Evolutionary conservation across 2,113 vertebrate genomes (phyloP).

Genomic region (Coreoperca whiteheadi): DNA sequence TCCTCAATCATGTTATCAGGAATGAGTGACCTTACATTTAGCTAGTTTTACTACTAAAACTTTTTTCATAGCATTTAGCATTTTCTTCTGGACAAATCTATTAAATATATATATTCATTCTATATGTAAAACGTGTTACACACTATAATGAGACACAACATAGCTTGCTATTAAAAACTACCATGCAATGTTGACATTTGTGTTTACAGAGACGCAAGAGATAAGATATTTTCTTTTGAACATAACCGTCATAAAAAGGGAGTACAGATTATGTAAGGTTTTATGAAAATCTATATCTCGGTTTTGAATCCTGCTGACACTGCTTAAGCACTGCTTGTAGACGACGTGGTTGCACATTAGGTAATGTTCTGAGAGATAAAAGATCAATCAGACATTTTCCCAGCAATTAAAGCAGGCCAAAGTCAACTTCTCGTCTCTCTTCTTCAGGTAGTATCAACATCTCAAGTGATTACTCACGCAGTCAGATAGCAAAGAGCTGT

Average conservation of each 20-base stretch:
- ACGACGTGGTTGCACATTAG: conserved; percentile 25
- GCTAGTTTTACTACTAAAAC: not conserved
- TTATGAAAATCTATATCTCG: conserved; percentile 12
- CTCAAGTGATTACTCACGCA: conserved; percentile 39
- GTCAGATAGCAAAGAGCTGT: conserved; percentile 45
- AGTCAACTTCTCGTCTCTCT: conserved; percentile 58
- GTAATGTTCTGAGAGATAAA: conserved; percentile 42
- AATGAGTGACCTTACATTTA: not conserved
- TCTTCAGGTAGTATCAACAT: conserved; percentile 36
- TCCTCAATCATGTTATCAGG: not conserved
- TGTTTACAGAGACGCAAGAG: not conserved
- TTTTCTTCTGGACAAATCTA: not conserved
- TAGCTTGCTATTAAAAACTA: not conserved
- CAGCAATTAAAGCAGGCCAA: conserved; percentile 55
- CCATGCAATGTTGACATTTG: not conserved
- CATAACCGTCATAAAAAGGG: not conserved
- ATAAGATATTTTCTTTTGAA: not conserved
- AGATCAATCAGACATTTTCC: conserved; percentile 39
- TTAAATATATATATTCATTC: not conserved
- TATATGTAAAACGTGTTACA: not conserved
- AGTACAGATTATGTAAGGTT: conserved; percentile 25
- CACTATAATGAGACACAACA: not conserved
- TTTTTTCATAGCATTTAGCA: too few species aligned
- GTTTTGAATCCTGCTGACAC: conserved; percentile 40
- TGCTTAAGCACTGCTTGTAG: not conserved